phyloP scores from a whole-genome alignment of 2,797 vertebrate species.

The Varecia variegata region DNA sequence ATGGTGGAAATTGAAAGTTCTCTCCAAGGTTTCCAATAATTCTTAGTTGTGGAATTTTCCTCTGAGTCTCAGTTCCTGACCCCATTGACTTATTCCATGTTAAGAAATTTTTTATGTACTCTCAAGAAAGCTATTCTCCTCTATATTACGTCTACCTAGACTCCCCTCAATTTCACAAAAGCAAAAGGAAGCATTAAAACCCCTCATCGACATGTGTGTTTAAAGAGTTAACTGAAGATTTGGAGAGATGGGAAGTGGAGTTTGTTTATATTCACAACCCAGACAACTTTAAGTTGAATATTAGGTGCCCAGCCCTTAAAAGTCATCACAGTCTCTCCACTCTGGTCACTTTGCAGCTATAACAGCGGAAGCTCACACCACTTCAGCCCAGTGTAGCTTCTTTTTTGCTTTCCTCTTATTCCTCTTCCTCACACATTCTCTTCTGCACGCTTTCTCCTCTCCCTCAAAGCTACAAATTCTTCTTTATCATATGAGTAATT shows the following conservation, averaged over 20 bases:
- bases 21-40: not conserved
- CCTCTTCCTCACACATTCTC: not conserved
- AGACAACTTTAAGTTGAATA: not conserved
- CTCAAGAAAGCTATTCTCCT: not conserved
- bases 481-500: not conserved
- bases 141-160: not conserved
- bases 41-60: not conserved
- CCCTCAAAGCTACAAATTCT: not conserved
- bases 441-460: not conserved
- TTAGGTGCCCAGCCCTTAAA: not conserved
- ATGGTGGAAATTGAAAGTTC: not conserved
- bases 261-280: not conserved
- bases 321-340: not conserved
- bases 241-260: not conserved
- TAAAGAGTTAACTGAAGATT: not conserved
- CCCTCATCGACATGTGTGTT: not conserved
- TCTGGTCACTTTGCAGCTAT: not conserved
- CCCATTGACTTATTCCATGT: not conserved
- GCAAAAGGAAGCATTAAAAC: not conserved
- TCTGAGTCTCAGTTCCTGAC: not conserved
- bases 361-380: not conserved
- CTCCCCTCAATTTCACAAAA: not conserved
- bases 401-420: not conserved
- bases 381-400: not conserved
- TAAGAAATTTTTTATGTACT: not conserved